A percentile compares a stretch with the other conserved stretches of the same genome.
phyloP scores from a whole-genome alignment of 2,113 vertebrate species.

The Pygoscelis antarcticus region DNA sequence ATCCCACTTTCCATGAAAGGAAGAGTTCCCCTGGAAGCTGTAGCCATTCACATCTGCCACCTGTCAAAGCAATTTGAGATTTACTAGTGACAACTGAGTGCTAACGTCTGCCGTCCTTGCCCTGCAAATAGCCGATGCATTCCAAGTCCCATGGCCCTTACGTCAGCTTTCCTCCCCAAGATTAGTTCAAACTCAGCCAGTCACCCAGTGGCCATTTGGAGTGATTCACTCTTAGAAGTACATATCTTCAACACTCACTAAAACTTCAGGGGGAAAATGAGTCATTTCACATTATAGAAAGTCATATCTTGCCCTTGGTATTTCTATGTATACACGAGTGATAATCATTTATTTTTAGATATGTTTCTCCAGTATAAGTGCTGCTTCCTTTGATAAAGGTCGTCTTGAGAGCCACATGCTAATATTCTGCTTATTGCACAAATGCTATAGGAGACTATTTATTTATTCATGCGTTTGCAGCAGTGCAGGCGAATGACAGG shows the following conservation, averaged over 20 bases:
- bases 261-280: constrained; percentile 61
- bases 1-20: constrained; percentile 26
- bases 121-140: constrained; percentile 50
- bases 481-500: background rate
- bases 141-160: constrained; percentile 47
- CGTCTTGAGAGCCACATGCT: constrained; percentile 3
- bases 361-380: constrained; percentile 31
- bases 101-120: constrained; percentile 44
- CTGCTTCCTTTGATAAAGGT: constrained; percentile 38
- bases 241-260: constrained; percentile 16
- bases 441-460: background rate
- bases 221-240: constrained; percentile 65
- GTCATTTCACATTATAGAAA: constrained; percentile 66
- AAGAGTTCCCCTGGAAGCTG: constrained; percentile 32
- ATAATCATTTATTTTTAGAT: constrained; percentile 65
- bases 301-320: constrained; percentile 65
- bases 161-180: constrained; percentile 41
- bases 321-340: constrained; percentile 53
- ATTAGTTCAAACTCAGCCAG: constrained; percentile 48
- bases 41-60: constrained; percentile 30
- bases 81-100: constrained; percentile 63
- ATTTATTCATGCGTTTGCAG: background rate
- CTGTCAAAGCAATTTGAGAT: constrained; percentile 63
- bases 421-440: constrained; percentile 10
- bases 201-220: constrained; percentile 57